Evolutionary conservation across 1,140 invertebrate genomes (phyloP), one percentile per base, ranked within the genome.

Genomic region (Drosophila sp.): DNA sequence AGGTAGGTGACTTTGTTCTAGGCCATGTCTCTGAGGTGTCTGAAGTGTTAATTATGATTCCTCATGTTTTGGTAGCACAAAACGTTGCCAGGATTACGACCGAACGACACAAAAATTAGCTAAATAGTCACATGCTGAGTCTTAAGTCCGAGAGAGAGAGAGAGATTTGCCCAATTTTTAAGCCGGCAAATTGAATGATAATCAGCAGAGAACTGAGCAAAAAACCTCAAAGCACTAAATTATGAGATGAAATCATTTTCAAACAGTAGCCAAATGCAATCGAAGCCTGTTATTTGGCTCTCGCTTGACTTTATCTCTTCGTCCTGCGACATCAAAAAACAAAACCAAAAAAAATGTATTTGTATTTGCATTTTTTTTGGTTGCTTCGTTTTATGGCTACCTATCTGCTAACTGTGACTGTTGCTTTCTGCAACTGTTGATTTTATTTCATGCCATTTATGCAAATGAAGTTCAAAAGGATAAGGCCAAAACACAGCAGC

Each of bases 391-490:
- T 80, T 74, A 78, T 85, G 61, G 69, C 81, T 84, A 85, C 81
- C 81, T 84, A 81, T 83, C 79, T 65, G 66, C 56, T 40, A 61
- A 66, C 67, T 66, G 61, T 66, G 50, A 64, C 61, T 61, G 54
- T 64, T 60, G 68, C 29, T 40, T 82, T 84, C 78, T 78, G 83
- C 84, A 89, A 86, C 83, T 86, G 83, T 89, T 89, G 84, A 84
- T 89, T 89, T 89, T 85, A 89, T 89, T 89, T 90, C 77, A 89
- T 89, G 80, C 84, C 85, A 74, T 89, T 89, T 89, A 89, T 89
- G 84, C 84, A 89, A 89, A 89, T 89, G 66, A 89, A 90, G 85
- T 89, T 84, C 80, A 89, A 89, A 80, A 89, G 84, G 84, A 89
- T 89, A 89, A 89, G 85, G 70, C 84, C 84, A 83, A 83, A 80